Base-by-base conservation (phyloP, 2,797 vertebrate species). In the Gymnopithys bicolor region DNA sequence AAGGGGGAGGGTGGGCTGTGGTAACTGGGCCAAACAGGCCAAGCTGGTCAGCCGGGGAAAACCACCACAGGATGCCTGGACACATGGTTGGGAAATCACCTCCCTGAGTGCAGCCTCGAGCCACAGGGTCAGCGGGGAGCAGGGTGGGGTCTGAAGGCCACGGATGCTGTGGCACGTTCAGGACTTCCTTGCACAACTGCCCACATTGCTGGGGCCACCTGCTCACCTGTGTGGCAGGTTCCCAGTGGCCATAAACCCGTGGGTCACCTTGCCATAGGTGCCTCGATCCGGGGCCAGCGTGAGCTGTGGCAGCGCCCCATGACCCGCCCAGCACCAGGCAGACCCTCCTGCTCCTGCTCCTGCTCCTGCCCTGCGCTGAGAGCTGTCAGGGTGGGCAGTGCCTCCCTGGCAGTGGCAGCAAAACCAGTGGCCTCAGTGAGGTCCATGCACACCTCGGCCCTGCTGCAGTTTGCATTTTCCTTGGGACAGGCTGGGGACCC, bases 281-380 rank as follows among this genome's bases (percentile, higher is more conserved):
- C 52, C 41, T 33, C 0, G 2, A 43, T 19, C 11, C 0, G 0
- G 70, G 51, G 74, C 32, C 48, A 11, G 0, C 0, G 8, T 11
- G 49, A 76, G 30, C 33, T 1, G 0, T 0, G 1, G 21, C 4
- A 1, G 23, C 8, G 48, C 37, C 32, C 5, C 0, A 0, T 3
- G 27, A 60, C 33, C 39, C 0, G 0, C 28, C 0, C 0, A 2
- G 55, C 24, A 33, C 21, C 56, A 16, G 56, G 46, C 3, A 1
- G 19, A 24, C 4, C 25, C 13, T 27, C 22, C 49, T 43, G 41
- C 41, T 43, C 41, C 17, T 43, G 41, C 17, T 41, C 39, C 39
- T 41, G 39, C 39, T 39, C 32, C 14, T n/a, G 41, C 24, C 37
- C 37, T n/a, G 41, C 24, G 30, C 18, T 0, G 2, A 41, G 51